phyloP scores from a whole-genome alignment of 64 coral and sea anemone species.

The Pocillopora verrucosa region DNA sequence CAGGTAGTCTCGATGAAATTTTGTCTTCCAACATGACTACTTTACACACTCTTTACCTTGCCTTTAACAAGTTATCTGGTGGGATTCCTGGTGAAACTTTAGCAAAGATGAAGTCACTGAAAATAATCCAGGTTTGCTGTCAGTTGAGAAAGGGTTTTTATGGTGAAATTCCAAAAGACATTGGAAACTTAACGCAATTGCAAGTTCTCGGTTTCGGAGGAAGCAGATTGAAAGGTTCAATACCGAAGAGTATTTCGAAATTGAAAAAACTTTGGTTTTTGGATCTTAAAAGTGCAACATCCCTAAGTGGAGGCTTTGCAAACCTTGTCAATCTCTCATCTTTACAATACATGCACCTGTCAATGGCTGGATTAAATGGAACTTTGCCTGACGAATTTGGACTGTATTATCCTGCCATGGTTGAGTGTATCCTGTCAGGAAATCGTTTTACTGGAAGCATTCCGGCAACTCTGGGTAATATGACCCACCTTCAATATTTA shows the following conservation, averaged over 20 bases:
- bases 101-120: constrained; percentile 27
- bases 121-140: constrained; percentile 81
- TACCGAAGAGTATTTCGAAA: constrained; percentile 71
- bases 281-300: constrained; percentile 47
- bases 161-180: constrained; percentile 58
- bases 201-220: constrained; percentile 71
- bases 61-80: constrained; percentile 29
- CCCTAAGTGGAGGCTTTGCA: constrained; percentile 28
- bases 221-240: constrained; percentile 49
- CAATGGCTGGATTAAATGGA: constrained; percentile 48
- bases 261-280: constrained; percentile 68
- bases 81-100: constrained; percentile 50
- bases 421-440: constrained; percentile 49
- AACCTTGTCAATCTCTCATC: constrained; percentile 55
- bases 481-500: constrained; percentile 45
- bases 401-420: constrained; percentile 42
- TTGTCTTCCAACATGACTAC: constrained; percentile 75
- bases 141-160: constrained; percentile 45
- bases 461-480: constrained; percentile 46
- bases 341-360: constrained; percentile 59
- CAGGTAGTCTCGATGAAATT: constrained; percentile 38
- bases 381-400: constrained; percentile 68
- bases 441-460: constrained; percentile 42
- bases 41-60: constrained; percentile 38
- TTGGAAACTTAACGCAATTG: constrained; percentile 70